phyloP scores from a whole-genome alignment of 2,113 vertebrate species.

The Neodon shergylaensis region DNA sequence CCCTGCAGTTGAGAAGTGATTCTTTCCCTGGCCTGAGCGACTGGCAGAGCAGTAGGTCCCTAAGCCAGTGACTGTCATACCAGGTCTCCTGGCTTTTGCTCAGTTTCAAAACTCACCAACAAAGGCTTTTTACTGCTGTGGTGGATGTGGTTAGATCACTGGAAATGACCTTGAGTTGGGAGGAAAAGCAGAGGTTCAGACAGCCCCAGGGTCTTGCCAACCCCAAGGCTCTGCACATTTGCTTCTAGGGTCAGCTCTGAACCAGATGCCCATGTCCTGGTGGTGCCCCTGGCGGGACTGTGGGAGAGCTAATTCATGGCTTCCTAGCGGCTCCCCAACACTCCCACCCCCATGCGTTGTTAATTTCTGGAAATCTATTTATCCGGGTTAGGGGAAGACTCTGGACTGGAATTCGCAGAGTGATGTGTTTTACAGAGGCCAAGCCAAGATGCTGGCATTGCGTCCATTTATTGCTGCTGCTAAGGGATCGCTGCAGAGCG shows the following conservation, averaged over 20 bases:
- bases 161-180: neutral
- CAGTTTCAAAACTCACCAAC: neutral
- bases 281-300: neutral
- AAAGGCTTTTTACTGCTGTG: neutral
- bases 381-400: neutral
- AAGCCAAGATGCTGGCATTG: constrained; percentile 1
- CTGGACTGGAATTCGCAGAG: neutral
- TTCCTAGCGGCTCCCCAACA: neutral
- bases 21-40: neutral
- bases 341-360: neutral
- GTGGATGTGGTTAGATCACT: fast-evolving
- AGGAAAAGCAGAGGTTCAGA: neutral
- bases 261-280: neutral
- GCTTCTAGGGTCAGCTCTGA: neutral
- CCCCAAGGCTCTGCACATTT: too few species aligned
- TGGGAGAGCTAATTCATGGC: neutral
- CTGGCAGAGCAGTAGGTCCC: fast-evolving
- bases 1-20: too few species aligned
- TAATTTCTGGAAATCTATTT: neutral
- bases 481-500: neutral
- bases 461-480: neutral
- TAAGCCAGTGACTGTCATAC: fast-evolving
- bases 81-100: neutral
- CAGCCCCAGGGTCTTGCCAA: fast-evolving
- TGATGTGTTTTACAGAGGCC: neutral